Evolutionary conservation across 2,113 vertebrate species (phyloP).

Genomic region (Eulacestoma nigropectus): DNA sequence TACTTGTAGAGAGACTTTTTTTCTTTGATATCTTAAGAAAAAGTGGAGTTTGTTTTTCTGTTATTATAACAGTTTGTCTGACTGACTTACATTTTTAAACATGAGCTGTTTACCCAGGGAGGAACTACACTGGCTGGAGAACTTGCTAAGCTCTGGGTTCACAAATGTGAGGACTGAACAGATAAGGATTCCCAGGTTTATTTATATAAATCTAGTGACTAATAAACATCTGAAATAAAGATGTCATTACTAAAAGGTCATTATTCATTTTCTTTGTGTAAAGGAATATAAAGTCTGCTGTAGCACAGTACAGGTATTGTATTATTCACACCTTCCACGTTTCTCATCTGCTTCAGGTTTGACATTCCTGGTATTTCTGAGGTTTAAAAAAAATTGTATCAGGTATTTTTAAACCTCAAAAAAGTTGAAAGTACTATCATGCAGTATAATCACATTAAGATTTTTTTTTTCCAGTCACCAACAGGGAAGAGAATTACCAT

Average conservation of each 20-base stretch:
- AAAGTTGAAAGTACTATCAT: neutral
- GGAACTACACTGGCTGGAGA: neutral
- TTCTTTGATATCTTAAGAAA: neutral
- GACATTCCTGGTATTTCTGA: neutral
- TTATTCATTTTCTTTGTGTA: neutral
- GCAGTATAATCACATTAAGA: neutral
- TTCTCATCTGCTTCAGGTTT: neutral
- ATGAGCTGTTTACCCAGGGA: neutral
- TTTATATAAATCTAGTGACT: neutral
- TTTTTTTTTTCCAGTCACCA: neutral
- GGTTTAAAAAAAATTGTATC: neutral
- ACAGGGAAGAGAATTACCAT: neutral
- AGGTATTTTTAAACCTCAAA: neutral
- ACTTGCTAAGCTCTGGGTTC: neutral
- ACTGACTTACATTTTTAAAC: neutral
- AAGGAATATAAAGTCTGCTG: neutral
- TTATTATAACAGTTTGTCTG: neutral
- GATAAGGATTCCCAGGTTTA: neutral
- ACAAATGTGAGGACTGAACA: neutral
- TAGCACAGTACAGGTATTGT: neutral
- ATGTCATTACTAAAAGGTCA: neutral
- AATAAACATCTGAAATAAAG: neutral
- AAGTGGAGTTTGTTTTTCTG: neutral
- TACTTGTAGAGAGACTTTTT: neutral
- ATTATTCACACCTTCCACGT: neutral